These are phyloP conservation scores for Buceros bicornis DNA, from an alignment of 2,797 vertebrate species.

Conservation along the genomic window DNA sequence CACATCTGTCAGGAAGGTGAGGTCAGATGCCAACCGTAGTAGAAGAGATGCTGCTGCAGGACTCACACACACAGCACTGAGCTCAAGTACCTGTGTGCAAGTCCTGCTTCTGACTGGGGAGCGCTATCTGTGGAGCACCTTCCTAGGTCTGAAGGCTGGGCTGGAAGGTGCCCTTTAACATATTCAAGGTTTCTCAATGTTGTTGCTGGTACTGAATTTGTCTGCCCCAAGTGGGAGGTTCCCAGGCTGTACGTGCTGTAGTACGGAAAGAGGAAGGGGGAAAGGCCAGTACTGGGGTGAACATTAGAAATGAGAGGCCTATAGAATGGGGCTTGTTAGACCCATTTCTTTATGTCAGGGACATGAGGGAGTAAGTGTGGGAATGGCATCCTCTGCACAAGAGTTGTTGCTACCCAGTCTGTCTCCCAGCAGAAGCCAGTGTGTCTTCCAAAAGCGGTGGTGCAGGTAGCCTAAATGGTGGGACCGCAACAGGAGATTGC, in stretches of 20 bases:
- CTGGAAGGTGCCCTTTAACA: fast-evolving
- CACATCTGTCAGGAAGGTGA: fast-evolving
- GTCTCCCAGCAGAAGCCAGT: background rate
- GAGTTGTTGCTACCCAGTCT: background rate
- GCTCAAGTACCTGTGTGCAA: fast-evolving
- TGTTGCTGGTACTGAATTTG: background rate
- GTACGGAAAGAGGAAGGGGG: background rate
- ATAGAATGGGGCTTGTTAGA: background rate
- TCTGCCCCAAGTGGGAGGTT: fast-evolving
- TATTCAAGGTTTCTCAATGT: background rate
- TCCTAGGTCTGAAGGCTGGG: background rate
- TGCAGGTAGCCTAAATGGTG: background rate
- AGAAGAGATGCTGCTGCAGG: background rate
- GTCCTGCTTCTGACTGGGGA: background rate
- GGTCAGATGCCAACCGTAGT: fast-evolving
- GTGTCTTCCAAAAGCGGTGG: background rate
- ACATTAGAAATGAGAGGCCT: background rate
- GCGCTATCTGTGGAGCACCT: background rate
- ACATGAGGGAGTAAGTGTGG: background rate
- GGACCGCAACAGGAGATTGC: background rate
- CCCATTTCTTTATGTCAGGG: fast-evolving
- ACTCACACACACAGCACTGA: background rate
- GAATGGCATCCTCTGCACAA: background rate
- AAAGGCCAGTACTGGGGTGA: background rate
- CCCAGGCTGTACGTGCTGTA: background rate